Evolutionary conservation across 2,797 vertebrate species (phyloP), one percentile per base, ranked within the genome.

Genomic region (Eulemur albifrons): DNA sequence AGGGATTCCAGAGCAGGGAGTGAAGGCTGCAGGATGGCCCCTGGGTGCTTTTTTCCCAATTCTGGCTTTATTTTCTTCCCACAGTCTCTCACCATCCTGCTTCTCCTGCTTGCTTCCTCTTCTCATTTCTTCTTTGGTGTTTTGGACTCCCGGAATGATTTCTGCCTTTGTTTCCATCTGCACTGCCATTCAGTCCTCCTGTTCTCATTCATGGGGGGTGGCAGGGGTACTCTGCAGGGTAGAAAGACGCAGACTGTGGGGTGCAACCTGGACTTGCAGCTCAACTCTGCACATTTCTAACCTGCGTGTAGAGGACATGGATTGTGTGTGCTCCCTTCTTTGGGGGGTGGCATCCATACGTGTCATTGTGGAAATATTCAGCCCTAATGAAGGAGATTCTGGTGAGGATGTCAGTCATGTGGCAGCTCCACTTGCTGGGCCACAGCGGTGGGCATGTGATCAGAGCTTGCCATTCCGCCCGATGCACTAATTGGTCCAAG

Each of bases 21-120:
- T 95, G 88, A 69, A 97, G 95, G 54, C 93, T 69, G 52, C 52
- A 25, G 43, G 35, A 63, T 38, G 15, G 38, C 25, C 48, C 45
- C 35, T 69, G 17, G 0, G 35, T 40, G 35, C 13, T 77, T 54
- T 50, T 27, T 35, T 65, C 59, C 11, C 59, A 96, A 9, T 88
- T 14, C 10, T 94, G 82, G 25, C 54, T 95, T 97, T 94, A 59
- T 88, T 84, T 79, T 85, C 97, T 96, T 76, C 35, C 32, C 30
- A 94, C 88, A 79, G 45, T 81, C 77, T 88, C 48, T 50, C 76
- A 45, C 43, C 79, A 76, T 65, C 83, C 50, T 38, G 32, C 45
- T 80, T 86, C 85, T 94, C 94, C 75, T 65, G 23, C 88, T 80
- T 77, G 35, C 88, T 89, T 88, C 63, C 92, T 95, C 70, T 86